phyloP scores from a whole-genome alignment of 2,113 vertebrate species.

The Dipodomys stephensi region DNA sequence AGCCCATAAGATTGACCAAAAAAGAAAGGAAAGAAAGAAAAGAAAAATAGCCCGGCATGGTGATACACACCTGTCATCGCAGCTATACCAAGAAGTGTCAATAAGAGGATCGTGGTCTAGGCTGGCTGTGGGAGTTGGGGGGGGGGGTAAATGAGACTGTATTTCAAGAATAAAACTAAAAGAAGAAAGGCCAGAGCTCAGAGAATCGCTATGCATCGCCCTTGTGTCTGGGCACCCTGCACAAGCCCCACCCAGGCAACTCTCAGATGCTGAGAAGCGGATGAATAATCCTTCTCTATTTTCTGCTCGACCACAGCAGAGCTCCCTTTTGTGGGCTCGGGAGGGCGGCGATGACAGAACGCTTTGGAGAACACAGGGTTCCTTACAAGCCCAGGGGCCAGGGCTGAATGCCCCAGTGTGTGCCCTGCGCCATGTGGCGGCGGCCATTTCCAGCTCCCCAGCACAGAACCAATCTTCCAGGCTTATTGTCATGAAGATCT shows the following conservation, averaged over 20 bases:
- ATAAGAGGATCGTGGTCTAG: too few species aligned
- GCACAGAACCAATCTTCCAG: neutral
- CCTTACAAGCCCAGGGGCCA: neutral
- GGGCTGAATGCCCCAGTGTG: slow-evolving; percentile 35
- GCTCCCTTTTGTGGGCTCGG: neutral
- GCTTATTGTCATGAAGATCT: slow-evolving; percentile 26
- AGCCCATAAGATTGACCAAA: too few species aligned
- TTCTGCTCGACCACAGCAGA: neutral
- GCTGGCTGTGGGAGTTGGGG: too few species aligned
- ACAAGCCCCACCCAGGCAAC: too few species aligned
- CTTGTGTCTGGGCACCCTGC: neutral
- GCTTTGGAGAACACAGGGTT: neutral
- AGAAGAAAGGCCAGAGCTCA: neutral
- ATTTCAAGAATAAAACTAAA: too few species aligned
- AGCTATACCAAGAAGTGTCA: too few species aligned
- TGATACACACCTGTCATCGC: too few species aligned
- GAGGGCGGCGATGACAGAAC: slow-evolving; percentile 50
- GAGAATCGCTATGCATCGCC: neutral
- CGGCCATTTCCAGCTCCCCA: too few species aligned
- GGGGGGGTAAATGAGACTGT: too few species aligned
- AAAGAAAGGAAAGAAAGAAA: too few species aligned
- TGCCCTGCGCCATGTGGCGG: neutral
- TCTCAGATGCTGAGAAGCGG: accelerated
- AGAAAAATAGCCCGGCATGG: too few species aligned
- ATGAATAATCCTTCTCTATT: slow-evolving; percentile 59